Conservation (phyloP, 2,113 vertebrate genomes). For the Aplodontia rufa region DNA sequence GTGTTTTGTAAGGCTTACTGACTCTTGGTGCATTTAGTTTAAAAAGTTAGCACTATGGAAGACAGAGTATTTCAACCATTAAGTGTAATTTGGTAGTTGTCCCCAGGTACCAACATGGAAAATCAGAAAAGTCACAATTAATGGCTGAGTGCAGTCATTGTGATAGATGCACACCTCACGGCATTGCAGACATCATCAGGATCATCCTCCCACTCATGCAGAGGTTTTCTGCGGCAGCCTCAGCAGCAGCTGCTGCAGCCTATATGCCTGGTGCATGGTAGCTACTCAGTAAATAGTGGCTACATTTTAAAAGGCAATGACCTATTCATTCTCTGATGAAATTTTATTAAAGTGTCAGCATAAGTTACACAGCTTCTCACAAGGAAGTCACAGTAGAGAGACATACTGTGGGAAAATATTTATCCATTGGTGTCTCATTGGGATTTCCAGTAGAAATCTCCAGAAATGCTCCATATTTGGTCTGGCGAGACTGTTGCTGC, state of each 20-base stretch:
- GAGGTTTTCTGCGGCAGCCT: neutral
- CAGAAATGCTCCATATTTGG: neutral
- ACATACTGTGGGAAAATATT: neutral
- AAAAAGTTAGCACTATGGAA: conserved; percentile 21
- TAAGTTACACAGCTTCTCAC: neutral
- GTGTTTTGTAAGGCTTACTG: conserved; percentile 10
- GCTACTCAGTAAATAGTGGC: neutral
- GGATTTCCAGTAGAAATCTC: neutral
- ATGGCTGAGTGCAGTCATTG: neutral
- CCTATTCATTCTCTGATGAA: neutral
- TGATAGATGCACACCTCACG: neutral
- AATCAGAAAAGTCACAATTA: neutral
- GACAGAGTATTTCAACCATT: neutral
- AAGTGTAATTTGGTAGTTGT: neutral
- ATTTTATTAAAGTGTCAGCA: neutral
- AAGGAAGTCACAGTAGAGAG: neutral
- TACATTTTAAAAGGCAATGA: neutral
- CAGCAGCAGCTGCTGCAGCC: neutral
- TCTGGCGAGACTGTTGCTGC: no score
- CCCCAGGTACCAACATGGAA: neutral
- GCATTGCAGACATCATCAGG: neutral
- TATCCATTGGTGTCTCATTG: neutral
- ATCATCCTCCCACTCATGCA: neutral
- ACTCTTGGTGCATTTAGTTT: neutral
- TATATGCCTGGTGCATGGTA: neutral